phyloP scores from a whole-genome alignment of 2,888 invertebrate genomes.

The Corbicula japonica region DNA sequence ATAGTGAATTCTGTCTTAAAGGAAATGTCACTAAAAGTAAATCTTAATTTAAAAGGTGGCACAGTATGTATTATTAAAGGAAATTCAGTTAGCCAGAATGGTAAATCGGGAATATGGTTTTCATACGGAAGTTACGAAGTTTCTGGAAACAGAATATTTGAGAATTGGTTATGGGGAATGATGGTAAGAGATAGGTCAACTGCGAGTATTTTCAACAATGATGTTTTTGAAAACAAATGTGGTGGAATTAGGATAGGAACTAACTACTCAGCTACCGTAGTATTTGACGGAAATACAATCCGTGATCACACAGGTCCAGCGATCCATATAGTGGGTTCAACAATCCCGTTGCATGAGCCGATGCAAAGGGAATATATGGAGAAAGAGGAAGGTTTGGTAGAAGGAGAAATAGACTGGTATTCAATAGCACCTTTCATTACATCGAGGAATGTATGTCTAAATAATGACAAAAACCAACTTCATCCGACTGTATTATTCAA shows the following conservation, averaged over 20 bases:
- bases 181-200: constrained; percentile 22
- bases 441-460: constrained; percentile 19
- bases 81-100: constrained; percentile 33
- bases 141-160: no score
- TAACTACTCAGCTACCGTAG: constrained; percentile 30
- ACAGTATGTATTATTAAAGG: neutral
- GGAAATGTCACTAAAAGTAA: no score
- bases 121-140: constrained; percentile 17
- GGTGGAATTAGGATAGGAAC: no score
- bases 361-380: no score
- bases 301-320: no score
- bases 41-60: no score
- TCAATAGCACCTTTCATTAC: constrained; percentile 26
- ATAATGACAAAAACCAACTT: constrained; percentile 28
- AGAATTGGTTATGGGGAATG: constrained; percentile 45
- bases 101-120: constrained; percentile 23
- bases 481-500: neutral
- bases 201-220: constrained; percentile 9
- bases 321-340: no score
- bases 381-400: neutral
- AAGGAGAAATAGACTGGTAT: constrained; percentile 15
- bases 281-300: constrained; percentile 37
- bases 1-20: no score
- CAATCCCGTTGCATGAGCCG: no score
- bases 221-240: no score